Evolutionary conservation across 1,140 invertebrate genomes (phyloP).

Genomic region (Asobara japonica): DNA sequence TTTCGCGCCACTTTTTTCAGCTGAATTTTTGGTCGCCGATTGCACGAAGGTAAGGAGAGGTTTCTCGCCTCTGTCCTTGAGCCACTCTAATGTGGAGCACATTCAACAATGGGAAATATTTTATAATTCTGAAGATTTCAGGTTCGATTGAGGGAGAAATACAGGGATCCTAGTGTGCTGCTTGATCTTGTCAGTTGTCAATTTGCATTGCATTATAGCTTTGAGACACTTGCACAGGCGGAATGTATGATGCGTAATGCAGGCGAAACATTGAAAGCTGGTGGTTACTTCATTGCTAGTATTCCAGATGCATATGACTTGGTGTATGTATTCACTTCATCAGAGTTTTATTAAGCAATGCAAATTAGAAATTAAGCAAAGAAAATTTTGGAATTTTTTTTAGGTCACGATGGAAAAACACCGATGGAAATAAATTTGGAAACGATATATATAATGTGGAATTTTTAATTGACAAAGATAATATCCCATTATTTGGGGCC

Average conservation of each 20-base stretch:
- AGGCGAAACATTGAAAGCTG: slow-evolving; percentile 84
- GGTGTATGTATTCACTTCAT: slow-evolving; percentile 70
- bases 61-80: slow-evolving; percentile 21
- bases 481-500: slow-evolving; percentile 89
- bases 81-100: slow-evolving; percentile 28
- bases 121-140: slow-evolving; percentile 60
- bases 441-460: slow-evolving; percentile 89
- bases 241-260: slow-evolving; percentile 94
- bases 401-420: slow-evolving; percentile 72
- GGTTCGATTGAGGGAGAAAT: slow-evolving; percentile 75
- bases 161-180: slow-evolving; percentile 77
- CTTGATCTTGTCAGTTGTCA: slow-evolving; percentile 96
- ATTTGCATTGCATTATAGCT: slow-evolving; percentile 97
- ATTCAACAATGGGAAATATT: slow-evolving; percentile 37
- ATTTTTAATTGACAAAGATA: slow-evolving; percentile 77
- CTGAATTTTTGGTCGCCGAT: slow-evolving; percentile 93
- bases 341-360: slow-evolving; percentile 17
- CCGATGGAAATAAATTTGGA: slow-evolving; percentile 77
- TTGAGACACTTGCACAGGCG: slow-evolving; percentile 92
- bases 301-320: slow-evolving; percentile 94
- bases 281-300: slow-evolving; percentile 97
- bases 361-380: too few species aligned
- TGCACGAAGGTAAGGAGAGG: slow-evolving; percentile 78
- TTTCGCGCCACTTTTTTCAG: slow-evolving; percentile 73
- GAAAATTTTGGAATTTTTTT: too few species aligned